These are phyloP conservation scores for Spizaetus ornatus DNA, from an alignment of 2,113 vertebrate genomes.

Conservation along the genomic window DNA sequence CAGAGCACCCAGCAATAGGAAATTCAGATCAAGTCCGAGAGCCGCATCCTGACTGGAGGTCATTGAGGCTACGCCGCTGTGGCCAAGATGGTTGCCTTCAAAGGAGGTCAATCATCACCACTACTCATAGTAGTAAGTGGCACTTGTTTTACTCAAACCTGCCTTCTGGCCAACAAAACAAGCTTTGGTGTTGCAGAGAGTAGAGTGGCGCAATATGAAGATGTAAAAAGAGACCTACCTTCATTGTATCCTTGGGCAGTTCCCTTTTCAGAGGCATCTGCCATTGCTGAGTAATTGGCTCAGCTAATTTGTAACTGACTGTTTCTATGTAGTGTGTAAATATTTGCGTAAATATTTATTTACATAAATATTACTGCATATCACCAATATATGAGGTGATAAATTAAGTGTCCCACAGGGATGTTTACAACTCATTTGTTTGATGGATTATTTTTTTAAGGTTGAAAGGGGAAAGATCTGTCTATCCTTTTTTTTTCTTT, in stretches of 20 bases:
- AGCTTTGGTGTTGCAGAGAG: not conserved
- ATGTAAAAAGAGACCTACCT: not conserved
- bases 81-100: not conserved
- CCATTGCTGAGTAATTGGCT: not conserved
- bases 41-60: not conserved
- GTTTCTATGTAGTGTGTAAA: not conserved
- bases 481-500: not conserved
- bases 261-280: not conserved
- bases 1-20: not conserved
- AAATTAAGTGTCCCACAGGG: not conserved
- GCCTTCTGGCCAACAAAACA: not conserved
- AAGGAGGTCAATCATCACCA: not conserved
- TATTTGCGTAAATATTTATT: not conserved
- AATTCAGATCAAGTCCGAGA: not conserved
- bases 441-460: not conserved
- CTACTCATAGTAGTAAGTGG: not conserved
- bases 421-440: not conserved
- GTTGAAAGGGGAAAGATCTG: not conserved
- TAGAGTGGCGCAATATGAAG: not conserved
- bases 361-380: not conserved
- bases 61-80: not conserved
- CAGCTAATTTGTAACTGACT: not conserved
- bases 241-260: not conserved
- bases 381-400: not conserved
- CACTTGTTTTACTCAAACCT: not conserved